Percentiles rank a stretch among this genome's conserved stretches.
Evolutionary conservation across 1,140 invertebrate species (phyloP).

Genomic region (Coelopa frigida): DNA sequence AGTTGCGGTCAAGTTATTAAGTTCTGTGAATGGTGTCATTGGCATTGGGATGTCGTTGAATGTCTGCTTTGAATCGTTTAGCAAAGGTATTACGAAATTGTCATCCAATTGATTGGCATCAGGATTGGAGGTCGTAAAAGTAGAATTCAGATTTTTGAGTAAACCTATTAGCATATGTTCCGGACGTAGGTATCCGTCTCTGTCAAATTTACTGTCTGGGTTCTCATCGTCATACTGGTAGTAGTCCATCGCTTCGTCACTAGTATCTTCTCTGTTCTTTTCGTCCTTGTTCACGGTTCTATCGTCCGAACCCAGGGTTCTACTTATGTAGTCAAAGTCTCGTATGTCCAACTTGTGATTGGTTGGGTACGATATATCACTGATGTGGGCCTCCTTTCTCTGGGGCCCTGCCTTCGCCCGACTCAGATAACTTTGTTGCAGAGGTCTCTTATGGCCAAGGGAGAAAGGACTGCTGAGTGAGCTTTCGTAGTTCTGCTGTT

Average conservation of each 20-base stretch:
- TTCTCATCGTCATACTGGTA: conserved; percentile 22
- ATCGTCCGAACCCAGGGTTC: conserved; percentile 12
- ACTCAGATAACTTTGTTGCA: conserved; percentile 3
- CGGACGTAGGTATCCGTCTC: conserved; percentile 28
- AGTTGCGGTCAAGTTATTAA: conserved; percentile 12
- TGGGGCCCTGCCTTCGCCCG: not conserved
- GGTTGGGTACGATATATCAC: too few species aligned
- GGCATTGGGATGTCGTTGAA: conserved; percentile 26
- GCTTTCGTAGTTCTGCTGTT: not conserved
- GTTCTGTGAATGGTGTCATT: conserved; percentile 8
- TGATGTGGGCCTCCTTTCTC: conserved; percentile 5
- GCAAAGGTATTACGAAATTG: conserved; percentile 35
- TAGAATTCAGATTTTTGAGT: not conserved
- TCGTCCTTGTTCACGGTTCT: conserved; percentile 19
- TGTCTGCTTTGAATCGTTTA: conserved; percentile 19
- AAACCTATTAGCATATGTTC: conserved; percentile 19
- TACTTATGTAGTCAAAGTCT: conserved; percentile 27
- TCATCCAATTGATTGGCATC: conserved; percentile 25
- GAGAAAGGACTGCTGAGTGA: conserved; percentile 14
- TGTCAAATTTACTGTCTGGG: conserved; percentile 18
- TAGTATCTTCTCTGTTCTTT: not conserved
- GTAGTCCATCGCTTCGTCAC: conserved; percentile 9
- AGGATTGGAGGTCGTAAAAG: not conserved
- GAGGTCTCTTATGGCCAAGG: not conserved
- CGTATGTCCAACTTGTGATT: too few species aligned